phyloP scores from a whole-genome alignment of 2,797 vertebrate genomes.

The Xerus rutilus region DNA sequence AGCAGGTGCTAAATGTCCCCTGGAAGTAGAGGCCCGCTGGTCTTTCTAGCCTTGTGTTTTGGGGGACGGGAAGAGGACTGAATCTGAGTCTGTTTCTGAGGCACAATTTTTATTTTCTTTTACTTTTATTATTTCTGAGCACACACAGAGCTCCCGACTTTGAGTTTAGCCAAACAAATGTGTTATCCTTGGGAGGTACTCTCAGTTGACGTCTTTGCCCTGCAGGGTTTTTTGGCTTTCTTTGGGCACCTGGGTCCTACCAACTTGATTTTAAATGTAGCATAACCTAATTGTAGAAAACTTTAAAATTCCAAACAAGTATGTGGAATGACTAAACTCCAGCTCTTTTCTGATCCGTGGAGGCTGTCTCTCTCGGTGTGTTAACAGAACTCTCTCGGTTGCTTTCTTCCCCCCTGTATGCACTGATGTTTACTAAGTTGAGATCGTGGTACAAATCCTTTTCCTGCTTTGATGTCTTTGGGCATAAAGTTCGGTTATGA shows the following conservation, averaged over 20 bases:
- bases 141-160: not conserved
- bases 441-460: not conserved
- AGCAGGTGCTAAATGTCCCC: not conserved
- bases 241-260: not conserved
- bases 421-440: not conserved
- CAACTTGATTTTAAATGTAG: not conserved
- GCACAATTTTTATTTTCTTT: not conserved
- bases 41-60: not conserved
- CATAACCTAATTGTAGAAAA: not conserved
- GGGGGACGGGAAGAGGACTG: not conserved
- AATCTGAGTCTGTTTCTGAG: not conserved
- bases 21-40: not conserved
- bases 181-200: not conserved
- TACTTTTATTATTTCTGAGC: not conserved
- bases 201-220: not conserved
- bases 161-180: not conserved
- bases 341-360: rapidly evolving
- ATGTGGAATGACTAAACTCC: not conserved
- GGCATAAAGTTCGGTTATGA: not conserved
- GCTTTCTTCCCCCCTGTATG: not conserved
- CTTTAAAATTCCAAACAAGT: not conserved
- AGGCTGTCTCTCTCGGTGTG: not conserved
- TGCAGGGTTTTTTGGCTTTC: not conserved
- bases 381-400: not conserved
- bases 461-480: not conserved